phyloP scores from a whole-genome alignment of 2,888 invertebrate species.

The Temnothorax rugatulus region DNA sequence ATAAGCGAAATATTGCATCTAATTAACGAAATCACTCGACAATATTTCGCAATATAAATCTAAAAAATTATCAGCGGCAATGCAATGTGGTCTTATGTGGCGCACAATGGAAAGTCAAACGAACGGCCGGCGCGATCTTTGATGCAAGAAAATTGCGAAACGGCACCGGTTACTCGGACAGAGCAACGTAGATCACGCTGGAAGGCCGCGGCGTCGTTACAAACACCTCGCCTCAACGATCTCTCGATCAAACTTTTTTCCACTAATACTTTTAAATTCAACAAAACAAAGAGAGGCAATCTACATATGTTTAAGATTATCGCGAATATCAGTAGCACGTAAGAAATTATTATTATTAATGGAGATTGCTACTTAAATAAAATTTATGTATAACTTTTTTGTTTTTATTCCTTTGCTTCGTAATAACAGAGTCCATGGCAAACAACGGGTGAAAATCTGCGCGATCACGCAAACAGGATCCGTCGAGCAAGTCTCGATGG shows the following conservation, averaged over 20 bases:
- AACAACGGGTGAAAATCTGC: background rate
- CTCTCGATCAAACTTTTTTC: background rate
- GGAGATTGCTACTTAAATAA: background rate
- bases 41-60: constrained; percentile 3
- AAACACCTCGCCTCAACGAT: background rate
- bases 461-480: background rate
- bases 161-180: constrained; percentile 59
- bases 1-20: background rate
- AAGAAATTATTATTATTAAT: background rate
- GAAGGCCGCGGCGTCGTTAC: constrained; percentile 1
- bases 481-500: background rate
- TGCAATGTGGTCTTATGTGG: constrained; percentile 24
- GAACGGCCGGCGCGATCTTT: constrained; percentile 60
- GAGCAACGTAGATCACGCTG: constrained; percentile 21
- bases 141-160: constrained; percentile 60
- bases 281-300: background rate
- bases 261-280: background rate
- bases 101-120: constrained; percentile 67
- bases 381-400: background rate
- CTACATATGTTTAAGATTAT: background rate
- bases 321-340: background rate
- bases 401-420: background rate
- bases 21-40: background rate
- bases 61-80: constrained; percentile 19
- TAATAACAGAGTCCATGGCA: background rate